Evolutionary conservation across 1,140 invertebrate species (phyloP).

Genomic region (Heterodera schachtii): DNA sequence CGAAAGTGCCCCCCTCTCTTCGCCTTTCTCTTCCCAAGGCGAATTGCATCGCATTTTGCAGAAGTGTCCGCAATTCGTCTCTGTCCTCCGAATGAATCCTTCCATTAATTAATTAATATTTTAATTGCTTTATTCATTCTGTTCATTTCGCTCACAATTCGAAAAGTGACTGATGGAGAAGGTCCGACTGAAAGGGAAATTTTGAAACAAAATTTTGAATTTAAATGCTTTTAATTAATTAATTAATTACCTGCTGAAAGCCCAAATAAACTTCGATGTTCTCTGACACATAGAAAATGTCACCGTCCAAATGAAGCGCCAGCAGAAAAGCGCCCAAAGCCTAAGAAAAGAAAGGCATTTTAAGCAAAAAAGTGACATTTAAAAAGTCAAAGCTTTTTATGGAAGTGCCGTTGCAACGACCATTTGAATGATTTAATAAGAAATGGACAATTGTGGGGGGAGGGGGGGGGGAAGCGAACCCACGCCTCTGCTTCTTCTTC

Average conservation of each 20-base stretch:
- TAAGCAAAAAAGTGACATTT: no score
- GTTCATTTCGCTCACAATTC: slow-evolving; percentile 77
- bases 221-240: slow-evolving; percentile 50
- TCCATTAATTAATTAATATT: neutral
- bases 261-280: slow-evolving; percentile 99
- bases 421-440: no score
- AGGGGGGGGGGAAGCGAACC: no score
- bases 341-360: slow-evolving; percentile 69
- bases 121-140: neutral
- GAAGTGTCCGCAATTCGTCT: slow-evolving; percentile 76
- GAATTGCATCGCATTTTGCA: neutral
- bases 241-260: slow-evolving; percentile 87
- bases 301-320: slow-evolving; percentile 94
- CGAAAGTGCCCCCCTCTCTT: no score
- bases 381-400: no score
- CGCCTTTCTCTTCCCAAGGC: neutral
- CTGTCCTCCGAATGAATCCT: slow-evolving; percentile 93
- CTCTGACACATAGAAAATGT: slow-evolving; percentile 98
- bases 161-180: slow-evolving; percentile 97
- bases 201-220: neutral
- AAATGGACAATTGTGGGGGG: no score
- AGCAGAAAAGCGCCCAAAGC: slow-evolving; percentile 97
- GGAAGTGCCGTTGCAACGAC: no score
- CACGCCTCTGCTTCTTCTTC: no score
- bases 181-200: slow-evolving; percentile 81